phyloP scores from a whole-genome alignment of 2,888 invertebrate species.

The Spialia ferax region DNA sequence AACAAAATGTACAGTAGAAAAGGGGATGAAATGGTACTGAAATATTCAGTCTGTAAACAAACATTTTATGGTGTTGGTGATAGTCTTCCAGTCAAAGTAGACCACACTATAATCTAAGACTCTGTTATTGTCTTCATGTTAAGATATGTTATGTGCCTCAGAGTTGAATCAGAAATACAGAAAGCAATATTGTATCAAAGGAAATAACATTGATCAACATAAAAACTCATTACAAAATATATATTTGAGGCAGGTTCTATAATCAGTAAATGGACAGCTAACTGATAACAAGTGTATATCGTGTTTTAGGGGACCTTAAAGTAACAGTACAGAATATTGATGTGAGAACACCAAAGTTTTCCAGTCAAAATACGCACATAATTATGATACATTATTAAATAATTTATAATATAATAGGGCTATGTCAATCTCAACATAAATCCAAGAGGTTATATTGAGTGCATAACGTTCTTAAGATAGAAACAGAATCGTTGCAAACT shows the following conservation, averaged over 20 bases:
- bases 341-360: not conserved
- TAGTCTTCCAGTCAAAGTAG: constrained; percentile 22
- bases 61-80: constrained; percentile 21
- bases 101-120: constrained; percentile 17
- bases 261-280: constrained; percentile 21
- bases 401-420: not conserved
- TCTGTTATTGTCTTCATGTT: constrained; percentile 16
- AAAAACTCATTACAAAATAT: constrained; percentile 16
- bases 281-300: constrained; percentile 24
- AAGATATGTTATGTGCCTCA: constrained; percentile 20
- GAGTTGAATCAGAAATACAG: not conserved
- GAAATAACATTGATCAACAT: not conserved
- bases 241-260: constrained; percentile 13
- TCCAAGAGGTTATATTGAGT: not conserved
- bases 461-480: no score
- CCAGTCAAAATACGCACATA: constrained; percentile 1
- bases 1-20: constrained; percentile 22
- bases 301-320: constrained; percentile 1
- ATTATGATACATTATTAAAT: constrained; percentile 3
- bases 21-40: not conserved
- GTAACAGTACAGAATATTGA: constrained; percentile 6
- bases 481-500: no score
- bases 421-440: not conserved
- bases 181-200: constrained; percentile 5
- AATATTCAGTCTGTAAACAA: constrained; percentile 16